Conservation (phyloP, 2,888 invertebrate genomes). For the Epinotia ramella region DNA sequence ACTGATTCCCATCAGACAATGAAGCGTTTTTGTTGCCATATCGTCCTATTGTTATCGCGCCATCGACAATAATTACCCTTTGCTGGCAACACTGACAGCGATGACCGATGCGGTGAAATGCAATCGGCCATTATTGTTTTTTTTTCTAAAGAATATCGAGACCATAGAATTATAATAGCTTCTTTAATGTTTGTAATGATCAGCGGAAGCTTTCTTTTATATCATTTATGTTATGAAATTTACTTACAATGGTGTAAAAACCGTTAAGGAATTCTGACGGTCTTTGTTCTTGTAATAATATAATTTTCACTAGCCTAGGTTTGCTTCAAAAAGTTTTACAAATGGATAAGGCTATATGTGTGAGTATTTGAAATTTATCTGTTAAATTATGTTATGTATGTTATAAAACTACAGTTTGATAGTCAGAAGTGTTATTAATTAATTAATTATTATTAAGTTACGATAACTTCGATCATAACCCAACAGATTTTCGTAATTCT, state of each 20-base stretch:
- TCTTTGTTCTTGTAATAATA: not conserved
- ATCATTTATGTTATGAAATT: slow-evolving; percentile 19
- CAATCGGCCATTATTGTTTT: slow-evolving; percentile 33
- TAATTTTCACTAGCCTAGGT: not conserved
- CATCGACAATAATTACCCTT: slow-evolving; percentile 39
- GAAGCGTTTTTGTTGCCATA: slow-evolving; percentile 55
- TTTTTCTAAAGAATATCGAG: slow-evolving; percentile 23
- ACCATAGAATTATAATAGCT: slow-evolving; percentile 15
- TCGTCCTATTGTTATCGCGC: slow-evolving; percentile 56
- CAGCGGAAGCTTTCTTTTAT: slow-evolving; percentile 31
- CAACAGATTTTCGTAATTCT: too few species aligned
- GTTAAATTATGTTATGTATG: too few species aligned
- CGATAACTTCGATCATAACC: too few species aligned
- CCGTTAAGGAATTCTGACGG: not conserved
- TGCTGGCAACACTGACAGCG: slow-evolving; percentile 45
- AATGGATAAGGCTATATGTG: too few species aligned
- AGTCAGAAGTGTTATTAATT: too few species aligned
- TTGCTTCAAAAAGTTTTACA: not conserved
- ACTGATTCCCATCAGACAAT: slow-evolving; percentile 60
- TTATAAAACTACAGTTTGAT: too few species aligned
- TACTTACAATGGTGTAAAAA: slow-evolving; percentile 20
- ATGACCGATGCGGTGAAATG: slow-evolving; percentile 50
- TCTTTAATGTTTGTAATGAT: slow-evolving; percentile 5
- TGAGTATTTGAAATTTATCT: too few species aligned
- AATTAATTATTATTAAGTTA: too few species aligned